Evolutionary conservation across 2,888 invertebrate species (phyloP).

Genomic region (Mesopsocus fuscifrons): DNA sequence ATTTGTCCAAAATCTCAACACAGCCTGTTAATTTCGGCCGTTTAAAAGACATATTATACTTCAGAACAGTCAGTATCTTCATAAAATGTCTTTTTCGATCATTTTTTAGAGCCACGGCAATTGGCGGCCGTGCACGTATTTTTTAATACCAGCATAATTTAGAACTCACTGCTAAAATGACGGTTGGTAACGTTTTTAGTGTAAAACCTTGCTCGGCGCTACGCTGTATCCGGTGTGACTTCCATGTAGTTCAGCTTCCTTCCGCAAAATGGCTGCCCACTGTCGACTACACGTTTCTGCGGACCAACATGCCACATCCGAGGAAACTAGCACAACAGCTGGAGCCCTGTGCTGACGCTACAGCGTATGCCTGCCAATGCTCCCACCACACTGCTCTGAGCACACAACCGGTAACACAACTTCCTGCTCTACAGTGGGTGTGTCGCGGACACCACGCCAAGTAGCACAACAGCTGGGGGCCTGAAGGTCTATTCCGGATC

Average conservation of each 20-base stretch:
- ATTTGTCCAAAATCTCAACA: no score
- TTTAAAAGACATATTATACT: no score
- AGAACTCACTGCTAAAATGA: neutral
- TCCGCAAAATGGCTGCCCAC: neutral
- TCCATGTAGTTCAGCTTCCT: neutral
- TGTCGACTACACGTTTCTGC: conserved; percentile 2
- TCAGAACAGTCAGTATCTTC: no score
- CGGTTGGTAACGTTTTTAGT: neutral
- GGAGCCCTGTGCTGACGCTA: neutral
- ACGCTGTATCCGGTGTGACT: conserved; percentile 1
- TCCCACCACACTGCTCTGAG: neutral
- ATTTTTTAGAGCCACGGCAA: no score
- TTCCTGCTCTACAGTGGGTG: neutral
- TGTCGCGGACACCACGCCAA: neutral
- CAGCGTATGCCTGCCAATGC: conserved; percentile 4
- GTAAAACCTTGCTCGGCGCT: neutral
- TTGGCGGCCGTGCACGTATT: no score
- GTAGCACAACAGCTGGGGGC: no score
- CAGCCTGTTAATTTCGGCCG: no score
- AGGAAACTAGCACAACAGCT: neutral
- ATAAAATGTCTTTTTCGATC: no score
- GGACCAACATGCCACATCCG: conserved; percentile 3
- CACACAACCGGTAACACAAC: neutral
- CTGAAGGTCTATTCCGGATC: no score
- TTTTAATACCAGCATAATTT: neutral